A percentile compares a stretch with the other conserved stretches of the same genome.
Evolutionary conservation across 1,140 invertebrate genomes (phyloP).

Genomic region (Cyphomyrmex costatus): DNA sequence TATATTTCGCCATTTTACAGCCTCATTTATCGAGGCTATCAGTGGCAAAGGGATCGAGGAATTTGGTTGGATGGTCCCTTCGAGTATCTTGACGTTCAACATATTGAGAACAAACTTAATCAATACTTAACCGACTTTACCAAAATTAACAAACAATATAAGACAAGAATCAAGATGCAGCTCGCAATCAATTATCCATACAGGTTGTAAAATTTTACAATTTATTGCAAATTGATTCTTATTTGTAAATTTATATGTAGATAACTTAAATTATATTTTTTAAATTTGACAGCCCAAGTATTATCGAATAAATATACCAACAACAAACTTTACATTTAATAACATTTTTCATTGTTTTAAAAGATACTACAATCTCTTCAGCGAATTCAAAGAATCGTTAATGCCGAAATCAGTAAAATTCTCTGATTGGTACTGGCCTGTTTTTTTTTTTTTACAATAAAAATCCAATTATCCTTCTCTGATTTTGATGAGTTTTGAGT

Average conservation of each 20-base stretch:
- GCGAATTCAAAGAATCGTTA: no score
- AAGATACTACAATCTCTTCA: no score
- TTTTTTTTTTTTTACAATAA: no score
- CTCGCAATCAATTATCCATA: slow-evolving; percentile 89
- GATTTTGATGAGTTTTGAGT: no score
- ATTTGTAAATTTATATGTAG: neutral
- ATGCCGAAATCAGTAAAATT: no score
- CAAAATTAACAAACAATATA: slow-evolving; percentile 89
- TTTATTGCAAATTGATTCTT: slow-evolving; percentile 4
- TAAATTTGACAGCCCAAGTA: no score
- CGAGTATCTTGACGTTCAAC: slow-evolving; percentile 87
- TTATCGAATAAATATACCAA: no score
- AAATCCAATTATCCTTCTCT: no score
- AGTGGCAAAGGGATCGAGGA: slow-evolving; percentile 89
- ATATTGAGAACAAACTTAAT: slow-evolving; percentile 86
- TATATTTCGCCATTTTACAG: slow-evolving; percentile 84
- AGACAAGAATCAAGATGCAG: slow-evolving; percentile 88
- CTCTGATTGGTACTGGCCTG: no score
- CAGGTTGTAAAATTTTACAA: slow-evolving; percentile 79
- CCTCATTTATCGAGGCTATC: slow-evolving; percentile 85
- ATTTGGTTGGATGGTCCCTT: slow-evolving; percentile 91
- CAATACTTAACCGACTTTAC: slow-evolving; percentile 85
- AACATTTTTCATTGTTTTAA: no score
- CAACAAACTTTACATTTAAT: no score
- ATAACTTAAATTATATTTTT: neutral